Base-by-base conservation (phyloP, 37 sponge, comb jelly and placozoan species). In the Ianthella basta region DNA sequence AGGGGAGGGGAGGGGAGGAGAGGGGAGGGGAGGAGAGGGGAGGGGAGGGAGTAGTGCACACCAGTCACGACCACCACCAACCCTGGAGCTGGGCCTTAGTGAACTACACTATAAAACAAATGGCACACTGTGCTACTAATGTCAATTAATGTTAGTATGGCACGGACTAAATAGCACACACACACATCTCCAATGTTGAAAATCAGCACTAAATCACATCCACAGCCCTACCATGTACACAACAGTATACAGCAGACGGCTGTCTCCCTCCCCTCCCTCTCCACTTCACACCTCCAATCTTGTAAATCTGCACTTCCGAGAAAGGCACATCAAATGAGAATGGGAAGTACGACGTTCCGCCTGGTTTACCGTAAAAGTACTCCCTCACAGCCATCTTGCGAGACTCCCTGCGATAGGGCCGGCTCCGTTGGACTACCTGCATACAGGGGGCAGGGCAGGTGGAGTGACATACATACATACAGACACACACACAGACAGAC, bases 341-440 rank as follows among this genome's bases (percentile, higher is more conserved):
- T 20, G 98, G 98, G 79, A 83, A 92, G 16, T 88, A 82, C 0
- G 80, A 59, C 27, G 39, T 33, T 55, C 35, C 57, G 30, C 90
- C 81, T 40, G 80, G 84, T 82, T 83, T 92, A 32, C 98, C 98
- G 55, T 98, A 98, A 68, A 96, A 98, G 85, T 96, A 98, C 80
- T 90, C 88, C 61, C 89, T 74, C 53, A 94, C 83, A 14, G 65
- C 59, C 18, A 83, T 72, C 13, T 83, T 79, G 20, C 98, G 79
- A 34, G 74, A 86, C 70, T 80, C 41, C 56, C 78, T 85, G 13
- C 96, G 60, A 56, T 87, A 88, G 59, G 87, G 56, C 37, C 79
- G 67, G 32, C 81, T 90, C 79, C 98, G 68, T 1, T 79, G 90
- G 15, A 98, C 92, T 15, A 91, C 90, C 93, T 93, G 59, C 50